Percentiles rank a stretch among this genome's conserved stretches.
Conservation (phyloP, 2,797 vertebrate species). For the Melanotaenia nigrans region DNA sequence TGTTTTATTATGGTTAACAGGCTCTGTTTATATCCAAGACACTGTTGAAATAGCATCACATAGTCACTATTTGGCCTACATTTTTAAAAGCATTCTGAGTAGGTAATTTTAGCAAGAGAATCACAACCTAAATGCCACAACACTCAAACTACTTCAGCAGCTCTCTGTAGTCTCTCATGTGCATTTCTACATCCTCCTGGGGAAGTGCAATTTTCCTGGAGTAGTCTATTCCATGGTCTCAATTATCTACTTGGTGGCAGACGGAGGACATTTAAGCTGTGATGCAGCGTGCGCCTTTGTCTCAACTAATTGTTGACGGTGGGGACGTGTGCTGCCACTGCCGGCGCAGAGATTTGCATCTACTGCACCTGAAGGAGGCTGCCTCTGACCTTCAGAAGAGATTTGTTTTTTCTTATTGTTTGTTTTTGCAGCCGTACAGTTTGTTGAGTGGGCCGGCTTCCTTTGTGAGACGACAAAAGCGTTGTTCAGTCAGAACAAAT, state of each 20-base stretch:
- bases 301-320: constrained; percentile 77
- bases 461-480: constrained; percentile 76
- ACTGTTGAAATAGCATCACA: constrained; percentile 50
- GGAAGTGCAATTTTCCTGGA: constrained; percentile 68
- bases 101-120: constrained; percentile 61
- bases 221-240: constrained; percentile 72
- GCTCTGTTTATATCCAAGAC: constrained; percentile 41
- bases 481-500: constrained; percentile 75
- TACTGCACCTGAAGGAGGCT: constrained; percentile 69
- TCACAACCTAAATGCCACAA: constrained; percentile 62
- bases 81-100: constrained; percentile 67
- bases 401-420: constrained; percentile 60
- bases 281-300: constrained; percentile 71
- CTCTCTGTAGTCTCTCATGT: constrained; percentile 64
- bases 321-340: constrained; percentile 59
- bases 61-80: constrained; percentile 53
- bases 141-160: constrained; percentile 52
- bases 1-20: constrained; percentile 38
- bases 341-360: constrained; percentile 72
- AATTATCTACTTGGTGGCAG: constrained; percentile 79
- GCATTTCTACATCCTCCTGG: constrained; percentile 61
- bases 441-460: constrained; percentile 62
- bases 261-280: constrained; percentile 74
- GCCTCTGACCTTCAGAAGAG: constrained; percentile 76
- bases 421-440: constrained; percentile 62